Conservation (phyloP, 2,888 invertebrate genomes). For the Cyclophora punctaria region DNA sequence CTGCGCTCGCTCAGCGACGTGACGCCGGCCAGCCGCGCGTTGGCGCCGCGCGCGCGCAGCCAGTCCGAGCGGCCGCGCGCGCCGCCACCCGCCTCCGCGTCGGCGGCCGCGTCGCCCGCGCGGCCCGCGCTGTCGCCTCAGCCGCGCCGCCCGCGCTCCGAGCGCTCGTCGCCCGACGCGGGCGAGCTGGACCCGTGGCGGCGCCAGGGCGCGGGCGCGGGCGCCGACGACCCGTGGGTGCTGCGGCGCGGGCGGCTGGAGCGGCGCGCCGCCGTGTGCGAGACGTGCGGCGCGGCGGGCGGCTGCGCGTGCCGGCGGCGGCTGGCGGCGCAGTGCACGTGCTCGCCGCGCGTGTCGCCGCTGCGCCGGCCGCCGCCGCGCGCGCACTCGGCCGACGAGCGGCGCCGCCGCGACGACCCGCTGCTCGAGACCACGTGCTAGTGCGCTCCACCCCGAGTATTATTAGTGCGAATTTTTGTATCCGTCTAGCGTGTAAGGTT, state of each 20-base stretch:
- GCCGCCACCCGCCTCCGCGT: constrained; percentile 33
- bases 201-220: constrained; percentile 20
- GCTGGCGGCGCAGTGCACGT: constrained; percentile 32
- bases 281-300: constrained; percentile 34
- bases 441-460: constrained; percentile 43
- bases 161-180: constrained; percentile 43
- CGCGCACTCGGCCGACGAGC: constrained; percentile 30
- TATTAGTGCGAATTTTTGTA: constrained; percentile 70
- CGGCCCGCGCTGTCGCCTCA: constrained; percentile 31
- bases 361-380: constrained; percentile 26
- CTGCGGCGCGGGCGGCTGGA: constrained; percentile 37
- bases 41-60: constrained; percentile 52
- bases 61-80: constrained; percentile 58
- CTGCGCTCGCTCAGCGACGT: constrained; percentile 66
- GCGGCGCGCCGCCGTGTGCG: constrained; percentile 38
- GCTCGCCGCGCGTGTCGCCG: constrained; percentile 32
- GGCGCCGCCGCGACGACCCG: constrained; percentile 49
- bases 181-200: constrained; percentile 39
- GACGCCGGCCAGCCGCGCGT: constrained; percentile 54
- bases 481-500: constrained; percentile 63
- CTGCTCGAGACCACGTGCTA: constrained; percentile 65
- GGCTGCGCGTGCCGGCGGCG: constrained; percentile 17
- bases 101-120: constrained; percentile 28
- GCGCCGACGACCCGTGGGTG: constrained; percentile 24
- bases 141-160: constrained; percentile 31